Evolutionary conservation across 2,797 vertebrate genomes (phyloP).

Genomic region (Melanotaenia parkinsoni): DNA sequence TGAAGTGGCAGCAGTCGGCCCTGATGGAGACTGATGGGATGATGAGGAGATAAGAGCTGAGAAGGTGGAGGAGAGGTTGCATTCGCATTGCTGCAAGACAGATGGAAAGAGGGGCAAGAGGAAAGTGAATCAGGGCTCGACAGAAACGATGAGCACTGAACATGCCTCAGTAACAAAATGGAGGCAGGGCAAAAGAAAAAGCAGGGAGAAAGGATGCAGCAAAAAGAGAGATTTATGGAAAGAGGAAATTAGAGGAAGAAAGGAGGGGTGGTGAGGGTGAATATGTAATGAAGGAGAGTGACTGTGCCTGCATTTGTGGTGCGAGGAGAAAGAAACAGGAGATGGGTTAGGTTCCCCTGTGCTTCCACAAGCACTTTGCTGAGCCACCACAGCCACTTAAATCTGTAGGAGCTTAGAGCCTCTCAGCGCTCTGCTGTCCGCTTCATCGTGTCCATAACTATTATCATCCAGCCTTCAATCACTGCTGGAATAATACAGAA

Average conservation of each 20-base stretch:
- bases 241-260: conserved; percentile 58
- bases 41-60: conserved; percentile 72
- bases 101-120: conserved; percentile 51
- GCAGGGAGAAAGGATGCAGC: conserved; percentile 7
- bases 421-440: conserved; percentile 35
- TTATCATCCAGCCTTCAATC: conserved; percentile 52
- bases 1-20: conserved; percentile 79
- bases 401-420: conserved; percentile 49
- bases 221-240: conserved; percentile 63
- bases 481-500: conserved; percentile 31
- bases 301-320: conserved; percentile 35
- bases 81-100: conserved; percentile 56
- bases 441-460: conserved; percentile 67
- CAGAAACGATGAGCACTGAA: conserved; percentile 62
- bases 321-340: conserved; percentile 48
- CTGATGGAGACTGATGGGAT: conserved; percentile 83
- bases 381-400: conserved; percentile 73
- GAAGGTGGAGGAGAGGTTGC: conserved; percentile 65
- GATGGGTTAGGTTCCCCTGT: conserved; percentile 55
- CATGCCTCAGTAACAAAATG: conserved; percentile 55
- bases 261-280: conserved; percentile 6
- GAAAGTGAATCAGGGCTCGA: conserved; percentile 70
- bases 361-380: conserved; percentile 70
- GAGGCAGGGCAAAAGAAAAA: conserved; percentile 35
- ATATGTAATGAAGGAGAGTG: conserved; percentile 56